A percentile compares a stretch with the other conserved stretches of the same genome.
Evolutionary conservation across 2,797 vertebrate genomes (phyloP).

Genomic region (Lutjanus argentimaculatus): DNA sequence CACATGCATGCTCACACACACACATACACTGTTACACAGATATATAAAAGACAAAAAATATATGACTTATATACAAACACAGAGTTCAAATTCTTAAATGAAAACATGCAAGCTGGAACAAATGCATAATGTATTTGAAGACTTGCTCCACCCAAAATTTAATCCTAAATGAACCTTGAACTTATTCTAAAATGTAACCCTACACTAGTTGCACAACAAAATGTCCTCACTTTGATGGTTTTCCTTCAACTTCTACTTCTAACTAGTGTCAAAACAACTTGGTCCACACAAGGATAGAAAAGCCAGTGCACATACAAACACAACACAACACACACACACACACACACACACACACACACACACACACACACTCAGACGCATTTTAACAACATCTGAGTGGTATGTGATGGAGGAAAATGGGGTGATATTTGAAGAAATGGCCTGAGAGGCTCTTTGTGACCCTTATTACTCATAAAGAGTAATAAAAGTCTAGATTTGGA

Average conservation of each 20-base stretch:
- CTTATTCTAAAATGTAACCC: too few species aligned
- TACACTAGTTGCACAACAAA: not conserved
- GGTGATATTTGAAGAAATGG: constrained; percentile 65
- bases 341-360: constrained; percentile 12
- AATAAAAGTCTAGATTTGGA: constrained; percentile 60
- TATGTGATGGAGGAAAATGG: constrained; percentile 61
- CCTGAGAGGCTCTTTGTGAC: constrained; percentile 56
- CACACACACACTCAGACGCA: not conserved
- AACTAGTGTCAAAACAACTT: not conserved
- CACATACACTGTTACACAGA: not conserved
- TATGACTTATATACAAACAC: not conserved
- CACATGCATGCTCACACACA: not conserved
- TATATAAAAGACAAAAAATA: not conserved
- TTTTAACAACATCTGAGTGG: constrained; percentile 31
- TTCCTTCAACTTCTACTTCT: not conserved
- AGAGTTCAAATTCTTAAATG: not conserved
- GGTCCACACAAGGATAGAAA: constrained; percentile 21
- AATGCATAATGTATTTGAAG: not conserved
- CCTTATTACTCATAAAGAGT: constrained; percentile 65
- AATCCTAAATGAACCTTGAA: not conserved
- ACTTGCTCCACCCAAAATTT: not conserved
- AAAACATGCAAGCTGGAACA: not conserved
- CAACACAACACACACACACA: constrained; percentile 14
- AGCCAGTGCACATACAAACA: constrained; percentile 3
- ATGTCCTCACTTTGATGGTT: constrained; percentile 1